phyloP scores from a whole-genome alignment of 2,888 invertebrate genomes.

The Tethea ocularis region DNA sequence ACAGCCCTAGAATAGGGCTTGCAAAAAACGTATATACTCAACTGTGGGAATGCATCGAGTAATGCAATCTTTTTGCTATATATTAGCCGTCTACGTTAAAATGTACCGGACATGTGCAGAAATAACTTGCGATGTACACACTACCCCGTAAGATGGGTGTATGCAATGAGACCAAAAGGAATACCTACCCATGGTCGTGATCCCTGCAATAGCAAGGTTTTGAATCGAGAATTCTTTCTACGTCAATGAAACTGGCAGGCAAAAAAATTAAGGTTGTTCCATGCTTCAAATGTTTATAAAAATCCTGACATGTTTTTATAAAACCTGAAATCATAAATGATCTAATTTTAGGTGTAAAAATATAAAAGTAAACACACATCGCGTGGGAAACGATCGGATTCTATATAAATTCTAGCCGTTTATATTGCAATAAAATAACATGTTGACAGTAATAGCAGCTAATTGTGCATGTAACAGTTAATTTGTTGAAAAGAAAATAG shows the following conservation, averaged over 20 bases:
- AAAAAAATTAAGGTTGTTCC: slow-evolving; percentile 20
- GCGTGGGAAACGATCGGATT: slow-evolving; percentile 11
- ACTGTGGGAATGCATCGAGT: slow-evolving; percentile 73
- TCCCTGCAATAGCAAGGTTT: slow-evolving; percentile 46
- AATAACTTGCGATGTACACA: slow-evolving; percentile 38
- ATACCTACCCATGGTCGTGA: slow-evolving; percentile 30
- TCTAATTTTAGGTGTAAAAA: background rate
- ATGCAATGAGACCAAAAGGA: slow-evolving; percentile 36
- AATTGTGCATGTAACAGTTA: slow-evolving; percentile 17
- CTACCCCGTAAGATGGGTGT: slow-evolving; percentile 38
- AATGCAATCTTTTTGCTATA: slow-evolving; percentile 71
- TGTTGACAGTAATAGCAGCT: background rate
- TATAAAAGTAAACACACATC: background rate
- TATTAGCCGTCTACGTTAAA: slow-evolving; percentile 48
- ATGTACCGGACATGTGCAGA: slow-evolving; percentile 43
- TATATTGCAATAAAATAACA: background rate
- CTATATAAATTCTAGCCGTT: background rate
- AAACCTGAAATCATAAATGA: background rate
- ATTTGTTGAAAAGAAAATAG: slow-evolving; percentile 12
- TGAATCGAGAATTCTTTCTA: slow-evolving; percentile 38
- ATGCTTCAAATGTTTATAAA: background rate
- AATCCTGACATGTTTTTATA: too few species aligned
- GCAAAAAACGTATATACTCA: slow-evolving; percentile 56
- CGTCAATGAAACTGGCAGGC: slow-evolving; percentile 21
- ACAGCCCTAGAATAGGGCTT: slow-evolving; percentile 38